These are phyloP conservation scores for Conops quadrifasciatus DNA, from an alignment of 2,888 invertebrate genomes.

Conservation along the genomic window DNA sequence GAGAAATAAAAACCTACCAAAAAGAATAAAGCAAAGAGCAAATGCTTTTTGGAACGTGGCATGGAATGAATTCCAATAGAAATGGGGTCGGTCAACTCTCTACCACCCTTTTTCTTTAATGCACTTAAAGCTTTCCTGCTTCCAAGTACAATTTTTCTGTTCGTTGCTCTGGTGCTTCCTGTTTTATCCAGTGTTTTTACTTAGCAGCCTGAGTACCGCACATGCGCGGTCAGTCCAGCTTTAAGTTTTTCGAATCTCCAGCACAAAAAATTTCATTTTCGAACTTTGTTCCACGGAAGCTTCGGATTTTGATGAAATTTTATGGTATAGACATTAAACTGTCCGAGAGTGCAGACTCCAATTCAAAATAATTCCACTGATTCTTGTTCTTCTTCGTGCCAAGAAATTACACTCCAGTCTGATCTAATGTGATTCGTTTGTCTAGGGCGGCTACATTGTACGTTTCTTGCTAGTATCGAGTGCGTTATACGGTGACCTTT, in stretches of 20 bases:
- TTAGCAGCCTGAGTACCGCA: conserved; percentile 11
- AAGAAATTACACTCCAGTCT: conserved; percentile 26
- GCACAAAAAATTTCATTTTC: conserved; percentile 15
- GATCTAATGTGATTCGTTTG: conserved; percentile 34
- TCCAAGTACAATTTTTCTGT: background rate
- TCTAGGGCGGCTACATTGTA: conserved; percentile 49
- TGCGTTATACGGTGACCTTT: conserved; percentile 36
- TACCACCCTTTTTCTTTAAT: too few species aligned
- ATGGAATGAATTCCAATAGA: background rate
- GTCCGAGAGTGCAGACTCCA: conserved; percentile 22
- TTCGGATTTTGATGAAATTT: conserved; percentile 22
- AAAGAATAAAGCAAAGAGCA: background rate
- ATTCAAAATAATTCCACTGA: conserved; percentile 38
- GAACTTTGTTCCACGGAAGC: conserved; percentile 5
- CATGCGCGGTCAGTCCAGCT: conserved; percentile 21
- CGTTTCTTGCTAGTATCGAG: conserved; percentile 19
- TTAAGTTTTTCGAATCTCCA: conserved; percentile 20
- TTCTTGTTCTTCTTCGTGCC: conserved; percentile 14
- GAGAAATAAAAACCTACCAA: too few species aligned
- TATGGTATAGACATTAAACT: conserved; percentile 28
- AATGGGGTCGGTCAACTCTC: too few species aligned
- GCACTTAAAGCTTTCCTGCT: conserved; percentile 12
- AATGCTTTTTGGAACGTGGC: background rate
- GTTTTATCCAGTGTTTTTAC: background rate
- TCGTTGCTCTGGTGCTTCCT: background rate